A percentile compares a stretch with the other conserved stretches of the same genome.
Evolutionary conservation across 2,888 invertebrate genomes (phyloP).

Genomic region (Lasioglossum pauxillum): DNA sequence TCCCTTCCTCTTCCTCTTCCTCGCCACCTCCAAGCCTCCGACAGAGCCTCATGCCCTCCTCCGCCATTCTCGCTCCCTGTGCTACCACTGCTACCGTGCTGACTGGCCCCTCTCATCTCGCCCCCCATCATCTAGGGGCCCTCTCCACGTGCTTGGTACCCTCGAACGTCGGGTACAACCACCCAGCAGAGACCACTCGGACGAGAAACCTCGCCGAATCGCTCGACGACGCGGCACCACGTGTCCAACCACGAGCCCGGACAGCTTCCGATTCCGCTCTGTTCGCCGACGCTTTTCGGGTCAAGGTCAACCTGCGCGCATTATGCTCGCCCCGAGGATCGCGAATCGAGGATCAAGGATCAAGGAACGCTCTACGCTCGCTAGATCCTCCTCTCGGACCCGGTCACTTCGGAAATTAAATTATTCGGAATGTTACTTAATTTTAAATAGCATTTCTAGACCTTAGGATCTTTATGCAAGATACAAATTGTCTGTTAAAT

Average conservation of each 20-base stretch:
- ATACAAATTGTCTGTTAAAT: too few relatives aligned
- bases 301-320: conserved; percentile 48
- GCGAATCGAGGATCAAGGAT: not conserved
- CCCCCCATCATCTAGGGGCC: conserved; percentile 27
- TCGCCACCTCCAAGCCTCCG: conserved; percentile 58
- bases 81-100: conserved; percentile 12
- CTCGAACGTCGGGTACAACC: conserved; percentile 59
- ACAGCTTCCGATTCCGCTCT: conserved; percentile 65
- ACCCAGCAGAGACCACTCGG: conserved; percentile 46
- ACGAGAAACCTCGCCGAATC: conserved; percentile 3
- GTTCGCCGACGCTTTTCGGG: conserved; percentile 53
- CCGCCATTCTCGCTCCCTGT: conserved; percentile 1
- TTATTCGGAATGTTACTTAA: too few relatives aligned
- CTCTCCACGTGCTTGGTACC: conserved; percentile 43
- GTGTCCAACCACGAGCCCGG: conserved; percentile 11
- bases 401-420: too few relatives aligned
- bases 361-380: not conserved
- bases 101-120: conserved; percentile 27
- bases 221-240: conserved; percentile 38
- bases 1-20: conserved; percentile 58
- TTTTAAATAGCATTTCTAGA: too few relatives aligned
- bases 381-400: too few relatives aligned
- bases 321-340: not conserved
- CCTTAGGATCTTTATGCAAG: too few relatives aligned
- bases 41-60: conserved; percentile 49